phyloP scores from a whole-genome alignment of 2,113 vertebrate species.

The Bambusicola thoracicus region DNA sequence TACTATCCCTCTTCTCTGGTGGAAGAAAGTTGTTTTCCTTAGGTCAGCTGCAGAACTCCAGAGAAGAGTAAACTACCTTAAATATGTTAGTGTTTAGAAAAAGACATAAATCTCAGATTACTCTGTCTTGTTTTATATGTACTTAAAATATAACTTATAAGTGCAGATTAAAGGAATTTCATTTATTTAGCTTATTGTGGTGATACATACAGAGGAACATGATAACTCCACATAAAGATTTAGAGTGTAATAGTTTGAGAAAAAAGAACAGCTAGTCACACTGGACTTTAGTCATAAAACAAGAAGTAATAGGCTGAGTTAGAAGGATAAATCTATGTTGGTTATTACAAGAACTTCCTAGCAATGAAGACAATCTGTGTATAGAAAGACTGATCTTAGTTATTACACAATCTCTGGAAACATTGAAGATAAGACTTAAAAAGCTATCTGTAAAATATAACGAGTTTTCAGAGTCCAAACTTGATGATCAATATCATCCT shows the following conservation, averaged over 20 bases:
- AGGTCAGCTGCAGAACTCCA: not conserved
- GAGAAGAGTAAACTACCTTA: constrained; percentile 11
- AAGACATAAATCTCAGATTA: not conserved
- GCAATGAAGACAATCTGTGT: not conserved
- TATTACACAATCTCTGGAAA: not conserved
- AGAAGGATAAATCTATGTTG: constrained; percentile 1
- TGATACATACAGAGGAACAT: not conserved
- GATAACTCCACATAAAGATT: not conserved
- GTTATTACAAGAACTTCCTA: not conserved
- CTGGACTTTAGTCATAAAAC: not conserved
- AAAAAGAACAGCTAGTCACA: not conserved
- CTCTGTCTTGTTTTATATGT: not conserved
- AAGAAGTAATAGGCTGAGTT: not conserved
- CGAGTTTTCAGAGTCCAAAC: not conserved
- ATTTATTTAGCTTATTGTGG: not conserved
- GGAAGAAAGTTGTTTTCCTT: not conserved
- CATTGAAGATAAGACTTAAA: not conserved
- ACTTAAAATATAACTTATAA: not conserved
- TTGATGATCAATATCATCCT: not conserved
- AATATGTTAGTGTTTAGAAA: not conserved
- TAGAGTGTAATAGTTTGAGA: not conserved
- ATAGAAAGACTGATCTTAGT: not conserved
- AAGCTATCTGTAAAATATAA: not conserved
- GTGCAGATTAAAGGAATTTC: not conserved
- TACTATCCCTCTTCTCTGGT: not conserved